These are phyloP conservation scores for Erebia aethiops DNA, from an alignment of 2,888 invertebrate species.

Conservation along the genomic window DNA sequence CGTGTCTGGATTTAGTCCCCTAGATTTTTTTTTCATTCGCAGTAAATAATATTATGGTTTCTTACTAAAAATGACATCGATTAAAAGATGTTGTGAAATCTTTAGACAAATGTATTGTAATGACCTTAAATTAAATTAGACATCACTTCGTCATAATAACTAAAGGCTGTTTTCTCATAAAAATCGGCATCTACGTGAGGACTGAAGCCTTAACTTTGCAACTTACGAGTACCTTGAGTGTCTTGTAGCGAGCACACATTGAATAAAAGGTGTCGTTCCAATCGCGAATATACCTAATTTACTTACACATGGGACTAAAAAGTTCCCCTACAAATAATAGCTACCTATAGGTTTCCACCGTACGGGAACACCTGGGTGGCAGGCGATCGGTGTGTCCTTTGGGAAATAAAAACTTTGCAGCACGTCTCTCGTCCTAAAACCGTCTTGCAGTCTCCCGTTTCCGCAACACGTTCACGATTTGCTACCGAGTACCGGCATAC, in stretches of 20 bases:
- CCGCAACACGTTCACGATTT: constrained; percentile 76
- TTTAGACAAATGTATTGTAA: too few species aligned
- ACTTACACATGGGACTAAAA: constrained; percentile 80
- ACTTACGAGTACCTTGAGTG: background rate
- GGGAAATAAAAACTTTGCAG: constrained; percentile 83
- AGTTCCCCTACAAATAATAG: constrained; percentile 80
- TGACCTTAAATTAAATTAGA: too few species aligned
- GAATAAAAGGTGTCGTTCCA: constrained; percentile 69
- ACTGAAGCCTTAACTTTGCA: background rate
- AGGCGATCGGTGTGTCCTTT: constrained; percentile 78
- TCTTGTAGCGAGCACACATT: constrained; percentile 56
- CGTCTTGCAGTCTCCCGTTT: constrained; percentile 71
- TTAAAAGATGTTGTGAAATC: too few species aligned
- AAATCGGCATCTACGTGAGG: too few species aligned
- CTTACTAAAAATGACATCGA: too few species aligned
- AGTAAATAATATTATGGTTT: too few species aligned
- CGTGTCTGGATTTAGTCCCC: too few species aligned
- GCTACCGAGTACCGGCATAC: constrained; percentile 71
- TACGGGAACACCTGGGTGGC: constrained; percentile 78
- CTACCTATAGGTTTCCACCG: constrained; percentile 71
- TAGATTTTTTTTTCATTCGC: too few species aligned
- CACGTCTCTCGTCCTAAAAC: constrained; percentile 81
- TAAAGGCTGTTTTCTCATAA: too few species aligned
- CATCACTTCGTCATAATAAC: too few species aligned
- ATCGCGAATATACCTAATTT: constrained; percentile 79